Percentiles rank a stretch among this genome's conserved stretches.
phyloP scores from a whole-genome alignment of 1,140 invertebrate genomes.

The Octopus sinensis region DNA sequence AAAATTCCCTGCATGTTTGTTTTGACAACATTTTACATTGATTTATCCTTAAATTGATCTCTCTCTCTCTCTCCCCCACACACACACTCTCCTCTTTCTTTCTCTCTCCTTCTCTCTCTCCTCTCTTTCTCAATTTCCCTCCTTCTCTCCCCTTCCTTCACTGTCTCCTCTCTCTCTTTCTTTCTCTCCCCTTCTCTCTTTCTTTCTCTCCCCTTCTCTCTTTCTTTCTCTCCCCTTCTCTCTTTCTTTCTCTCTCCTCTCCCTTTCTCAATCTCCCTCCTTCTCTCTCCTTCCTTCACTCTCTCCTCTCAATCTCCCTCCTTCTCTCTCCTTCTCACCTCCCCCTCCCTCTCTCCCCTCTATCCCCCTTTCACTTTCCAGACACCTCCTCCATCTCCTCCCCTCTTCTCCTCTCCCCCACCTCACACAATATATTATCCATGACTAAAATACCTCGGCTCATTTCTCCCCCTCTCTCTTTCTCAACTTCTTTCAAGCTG shows the following conservation, averaged over 20 bases:
- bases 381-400: not conserved
- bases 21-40: no score
- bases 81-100: no score
- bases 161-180: not conserved
- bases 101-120: constrained; percentile 12
- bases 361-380: constrained; percentile 6
- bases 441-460: not conserved
- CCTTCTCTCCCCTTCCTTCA: not conserved
- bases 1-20: no score
- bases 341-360: not conserved
- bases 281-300: not conserved
- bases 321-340: not conserved
- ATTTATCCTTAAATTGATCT: no score
- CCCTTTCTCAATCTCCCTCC: not conserved
- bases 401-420: not conserved
- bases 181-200: constrained; percentile 15
- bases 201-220: not conserved
- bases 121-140: not conserved
- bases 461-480: not conserved
- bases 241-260: not conserved
- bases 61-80: no score
- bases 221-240: not conserved
- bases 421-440: not conserved
- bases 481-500: not conserved
- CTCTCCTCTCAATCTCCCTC: not conserved